A percentile compares a stretch with the other conserved stretches of the same genome.
Conservation (phyloP, 2,113 vertebrate genomes). For the Rhagologus leucostigma region DNA sequence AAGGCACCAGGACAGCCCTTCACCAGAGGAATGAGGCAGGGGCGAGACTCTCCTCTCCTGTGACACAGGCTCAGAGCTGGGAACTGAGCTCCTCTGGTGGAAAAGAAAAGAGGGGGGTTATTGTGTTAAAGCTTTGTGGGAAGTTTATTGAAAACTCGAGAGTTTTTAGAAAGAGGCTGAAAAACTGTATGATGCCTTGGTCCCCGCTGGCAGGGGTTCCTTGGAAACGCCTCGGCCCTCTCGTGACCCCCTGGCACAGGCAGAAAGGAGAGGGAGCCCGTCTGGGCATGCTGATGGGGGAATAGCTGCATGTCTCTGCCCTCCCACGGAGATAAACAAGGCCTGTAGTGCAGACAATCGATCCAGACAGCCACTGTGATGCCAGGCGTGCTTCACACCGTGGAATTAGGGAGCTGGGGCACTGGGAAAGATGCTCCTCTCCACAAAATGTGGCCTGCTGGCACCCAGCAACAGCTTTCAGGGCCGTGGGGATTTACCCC, state of each 20-base stretch:
- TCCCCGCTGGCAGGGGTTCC: not conserved
- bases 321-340: not conserved
- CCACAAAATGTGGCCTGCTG: not conserved
- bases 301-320: not conserved
- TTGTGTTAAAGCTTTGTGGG: not conserved
- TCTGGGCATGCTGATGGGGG: not conserved
- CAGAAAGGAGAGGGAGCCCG: not conserved
- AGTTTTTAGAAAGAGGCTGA: not conserved
- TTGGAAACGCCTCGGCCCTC: not conserved
- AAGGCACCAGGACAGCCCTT: not conserved
- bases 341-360: rapidly evolving
- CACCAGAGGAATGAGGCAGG: not conserved
- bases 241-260: not conserved
- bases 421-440: not conserved
- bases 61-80: rapidly evolving
- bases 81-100: not conserved
- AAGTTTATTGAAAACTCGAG: not conserved
- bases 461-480: not conserved
- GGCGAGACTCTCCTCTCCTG: not conserved
- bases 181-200: not conserved
- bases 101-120: not conserved
- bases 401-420: not conserved
- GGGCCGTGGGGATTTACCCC: not conserved
- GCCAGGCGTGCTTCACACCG: rapidly evolving
- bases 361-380: not conserved